Base-by-base conservation (phyloP, 2,888 invertebrate species). In the Perithous albicinctus region DNA sequence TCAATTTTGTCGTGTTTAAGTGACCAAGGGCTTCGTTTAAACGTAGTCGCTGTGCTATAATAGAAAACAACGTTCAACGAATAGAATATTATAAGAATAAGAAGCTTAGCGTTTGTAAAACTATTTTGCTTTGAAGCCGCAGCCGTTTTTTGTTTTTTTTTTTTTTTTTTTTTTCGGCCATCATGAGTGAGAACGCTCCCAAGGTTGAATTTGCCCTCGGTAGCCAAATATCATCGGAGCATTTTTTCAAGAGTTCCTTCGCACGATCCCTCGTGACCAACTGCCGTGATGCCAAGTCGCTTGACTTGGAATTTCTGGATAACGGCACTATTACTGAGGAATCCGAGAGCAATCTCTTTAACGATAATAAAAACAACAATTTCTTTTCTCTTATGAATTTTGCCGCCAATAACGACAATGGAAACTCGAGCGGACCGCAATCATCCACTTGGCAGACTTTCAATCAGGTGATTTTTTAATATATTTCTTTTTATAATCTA, bases 191-290 rank as follows among this genome's bases (percentile, higher is more conserved):
- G 8, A 79, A 78, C 41, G 69, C 61, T 46, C 86, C 88, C 48
- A 90, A 87, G 83, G 87, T 92, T 73, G 88, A 91, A 79, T 92
- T 92, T 75, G 90, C 88, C 46, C 86, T 92, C 54, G 92, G 91
- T 23, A 91, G 89, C 81, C 89, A 91, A 80, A 90, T 91, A 72
- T 91, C 91, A 12, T 90, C 93, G 67, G 93, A 93, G 43, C 93
- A 93, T 82, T 93, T 93, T 85, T 94, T 94, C 87, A 94, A 94
- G 90, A 94, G 94, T 88, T 93, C 93, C 80, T 94, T 94, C 89
- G 94, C 94, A 59, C 93, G 94, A 75, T 93, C 94, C 51, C 92
- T 94, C 87, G 93, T 93, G 77, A 92, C 92, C 73, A 93, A 88
- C 76, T 85, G 82, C 54, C 89, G 88, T 41, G 92, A 93, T 70